These are phyloP conservation scores for Caenorhabditis imperialis DNA, from an alignment of 2,888 invertebrate genomes.

Conservation along the genomic window DNA sequence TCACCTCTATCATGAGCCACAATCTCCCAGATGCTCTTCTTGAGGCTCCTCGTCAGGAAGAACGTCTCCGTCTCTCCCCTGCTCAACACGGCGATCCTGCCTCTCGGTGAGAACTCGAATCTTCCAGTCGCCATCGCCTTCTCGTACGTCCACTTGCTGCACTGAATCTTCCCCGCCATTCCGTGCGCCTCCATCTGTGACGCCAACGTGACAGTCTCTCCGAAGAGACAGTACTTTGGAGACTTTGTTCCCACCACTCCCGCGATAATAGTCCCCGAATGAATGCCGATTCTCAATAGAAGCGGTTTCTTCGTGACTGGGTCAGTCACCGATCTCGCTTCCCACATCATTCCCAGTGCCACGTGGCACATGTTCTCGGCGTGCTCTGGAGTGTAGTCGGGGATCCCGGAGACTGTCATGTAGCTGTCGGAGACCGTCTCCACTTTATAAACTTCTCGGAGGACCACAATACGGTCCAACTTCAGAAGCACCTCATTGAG, in stretches of 20 bases:
- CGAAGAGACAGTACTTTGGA: constrained; percentile 71
- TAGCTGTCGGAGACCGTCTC: constrained; percentile 75
- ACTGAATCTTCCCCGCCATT: constrained; percentile 68
- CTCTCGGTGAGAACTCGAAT: constrained; percentile 70
- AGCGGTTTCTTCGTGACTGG: constrained; percentile 63
- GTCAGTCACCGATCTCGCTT: constrained; percentile 70
- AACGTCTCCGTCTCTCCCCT: constrained; percentile 70
- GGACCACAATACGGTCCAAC: constrained; percentile 71
- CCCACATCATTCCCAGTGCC: constrained; percentile 77
- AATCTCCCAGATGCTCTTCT: constrained; percentile 76
- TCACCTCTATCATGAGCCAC: constrained; percentile 65
- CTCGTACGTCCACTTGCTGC: constrained; percentile 56
- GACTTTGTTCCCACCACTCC: constrained; percentile 72
- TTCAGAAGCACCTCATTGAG: constrained; percentile 79
- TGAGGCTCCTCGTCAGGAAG: constrained; percentile 67
- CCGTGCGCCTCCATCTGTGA: constrained; percentile 69
- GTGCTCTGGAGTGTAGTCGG: constrained; percentile 69
- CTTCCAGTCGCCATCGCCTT: constrained; percentile 68
- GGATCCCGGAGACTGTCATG: constrained; percentile 74
- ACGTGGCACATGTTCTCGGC: constrained; percentile 77
- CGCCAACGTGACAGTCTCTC: constrained; percentile 71
- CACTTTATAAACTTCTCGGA: constrained; percentile 75
- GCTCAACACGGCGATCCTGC: constrained; percentile 67
- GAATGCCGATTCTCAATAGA: constrained; percentile 64
- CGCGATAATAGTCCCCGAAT: constrained; percentile 70